Base-by-base conservation (phyloP, 2,797 vertebrate species). In the Tamandua tetradactyla region DNA sequence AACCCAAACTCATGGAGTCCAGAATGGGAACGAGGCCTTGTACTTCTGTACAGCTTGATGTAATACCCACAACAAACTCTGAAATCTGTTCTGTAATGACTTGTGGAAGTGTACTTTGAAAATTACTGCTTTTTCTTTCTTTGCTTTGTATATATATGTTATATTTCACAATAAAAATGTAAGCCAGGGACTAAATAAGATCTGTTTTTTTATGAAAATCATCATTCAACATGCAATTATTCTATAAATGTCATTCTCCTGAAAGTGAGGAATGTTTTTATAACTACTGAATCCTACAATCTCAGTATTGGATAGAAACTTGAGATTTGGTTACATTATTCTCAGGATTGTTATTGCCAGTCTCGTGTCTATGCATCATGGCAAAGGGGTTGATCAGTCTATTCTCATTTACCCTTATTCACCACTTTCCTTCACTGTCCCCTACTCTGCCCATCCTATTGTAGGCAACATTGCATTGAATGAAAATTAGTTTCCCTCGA, bases 151-250 rank as follows among this genome's bases (percentile, higher is more conserved):
- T n/a, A n/a, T n/a, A n/a, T n/a, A n/a, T n/a, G n/a, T n/a, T n/a
- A n/a, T n/a, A n/a, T n/a, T n/a, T n/a, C n/a, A n/a, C 17, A 32
- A 2, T 32, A 64, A 47, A 92, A 92, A 85, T 68, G 11, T 25
- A 78, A 61, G 23, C 37, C 14, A 25, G 6, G 61, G 27, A 25
- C 44, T 59, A 66, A 35, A 68, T 23, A 37, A 35, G 35, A 2
- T 83, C 42, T 82, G 8, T 4, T 14, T 12, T 91, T 80, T 82
- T 62, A 35, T n/a, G 37, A 94, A 69, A 59, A 83, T 59, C 6
- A 72, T 59, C 6, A 66, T n/a, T 83, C 9, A n/a, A 35, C 49
- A 23, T 6, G 15, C 40, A 76, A 64, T 89, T 74, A 52, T 91
- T 64, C 42, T 85, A 35, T 91, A 76, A 76, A n/a, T 87, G 1